A percentile compares a stretch with the other conserved stretches of the same genome.
Conservation (phyloP, 2,888 invertebrate species). For the Oscheius sp. region DNA sequence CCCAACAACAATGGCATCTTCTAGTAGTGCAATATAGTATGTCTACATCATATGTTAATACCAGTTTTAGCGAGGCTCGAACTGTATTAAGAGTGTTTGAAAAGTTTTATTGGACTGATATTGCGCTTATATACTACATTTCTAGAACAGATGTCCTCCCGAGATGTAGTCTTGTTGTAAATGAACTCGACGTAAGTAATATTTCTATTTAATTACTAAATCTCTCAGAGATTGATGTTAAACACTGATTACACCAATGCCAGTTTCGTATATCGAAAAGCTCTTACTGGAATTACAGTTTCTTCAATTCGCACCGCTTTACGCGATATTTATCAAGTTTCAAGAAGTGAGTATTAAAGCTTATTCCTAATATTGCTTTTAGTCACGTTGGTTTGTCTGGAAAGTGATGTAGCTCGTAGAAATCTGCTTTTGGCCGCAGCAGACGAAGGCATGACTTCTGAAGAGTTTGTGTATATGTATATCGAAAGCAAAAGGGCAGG, state of each 20-base stretch:
- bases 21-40: constrained; percentile 47
- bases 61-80: constrained; percentile 38
- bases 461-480: constrained; percentile 47
- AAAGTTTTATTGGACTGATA: constrained; percentile 56
- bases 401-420: constrained; percentile 51
- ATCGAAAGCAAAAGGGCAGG: constrained; percentile 39
- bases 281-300: not conserved
- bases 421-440: constrained; percentile 43
- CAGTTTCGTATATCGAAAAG: constrained; percentile 16
- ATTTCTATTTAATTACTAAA: not conserved
- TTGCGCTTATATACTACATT: constrained; percentile 55
- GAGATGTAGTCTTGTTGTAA: constrained; percentile 9
- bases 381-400: constrained; percentile 52
- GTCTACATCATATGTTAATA: not conserved
- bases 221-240: constrained; percentile 1
- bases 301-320: not conserved
- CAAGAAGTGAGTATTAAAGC: not conserved
- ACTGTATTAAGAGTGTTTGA: constrained; percentile 39
- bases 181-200: constrained; percentile 15
- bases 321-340: not conserved
- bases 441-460: constrained; percentile 41
- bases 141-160: constrained; percentile 37
- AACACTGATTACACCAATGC: constrained; percentile 9
- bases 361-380: not conserved
- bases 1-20: constrained; percentile 47